Percentiles rank a stretch among this genome's conserved stretches.
Evolutionary conservation across 2,113 vertebrate genomes (phyloP).

Genomic region (Balaenoptera acutorostrata): DNA sequence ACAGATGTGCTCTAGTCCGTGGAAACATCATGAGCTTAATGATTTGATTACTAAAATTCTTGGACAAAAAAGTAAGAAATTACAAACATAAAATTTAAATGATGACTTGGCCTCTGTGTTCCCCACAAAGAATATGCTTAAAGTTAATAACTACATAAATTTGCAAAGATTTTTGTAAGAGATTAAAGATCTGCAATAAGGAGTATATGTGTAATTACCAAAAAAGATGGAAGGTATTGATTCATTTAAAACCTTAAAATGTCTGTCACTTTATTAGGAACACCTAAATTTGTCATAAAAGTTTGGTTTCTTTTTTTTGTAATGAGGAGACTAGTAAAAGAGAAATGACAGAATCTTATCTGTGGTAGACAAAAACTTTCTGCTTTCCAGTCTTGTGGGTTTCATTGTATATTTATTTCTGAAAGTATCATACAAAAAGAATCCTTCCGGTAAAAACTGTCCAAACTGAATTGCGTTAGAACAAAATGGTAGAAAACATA

Average conservation of each 20-base stretch:
- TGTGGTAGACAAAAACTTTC: not conserved
- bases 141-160: not conserved
- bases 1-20: not conserved
- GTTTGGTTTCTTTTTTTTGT: not conserved
- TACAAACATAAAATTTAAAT: not conserved
- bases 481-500: not conserved
- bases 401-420: not conserved
- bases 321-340: not conserved
- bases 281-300: not conserved
- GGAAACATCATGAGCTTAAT: not conserved
- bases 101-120: not conserved
- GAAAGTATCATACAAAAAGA: not conserved
- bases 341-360: not conserved
- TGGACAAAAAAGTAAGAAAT: not conserved
- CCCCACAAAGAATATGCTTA: not conserved
- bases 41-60: not conserved
- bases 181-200: not conserved
- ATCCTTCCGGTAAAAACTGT: not conserved
- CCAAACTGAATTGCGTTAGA: not conserved
- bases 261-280: not conserved
- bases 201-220: not conserved
- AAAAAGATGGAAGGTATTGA: not conserved
- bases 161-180: not conserved
- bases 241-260: conserved; percentile 25
- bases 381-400: not conserved